Base-by-base conservation (phyloP, 1,140 invertebrate species). In the Limonius californicus region DNA sequence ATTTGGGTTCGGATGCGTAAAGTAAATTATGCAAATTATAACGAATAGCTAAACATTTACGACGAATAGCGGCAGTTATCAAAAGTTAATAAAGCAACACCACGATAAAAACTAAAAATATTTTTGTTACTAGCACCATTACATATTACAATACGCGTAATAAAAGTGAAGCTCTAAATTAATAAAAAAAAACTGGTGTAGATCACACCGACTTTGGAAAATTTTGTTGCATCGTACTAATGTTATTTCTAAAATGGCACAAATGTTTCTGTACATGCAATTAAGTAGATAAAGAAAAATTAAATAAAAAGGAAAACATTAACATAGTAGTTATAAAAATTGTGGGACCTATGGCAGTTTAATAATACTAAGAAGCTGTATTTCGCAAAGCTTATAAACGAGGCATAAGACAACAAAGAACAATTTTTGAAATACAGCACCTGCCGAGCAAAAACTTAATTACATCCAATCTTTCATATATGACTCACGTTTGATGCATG, bases 311-410 rank as follows among this genome's bases (percentile, higher is more conserved):
- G n/a, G n/a, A 69, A 64, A 60, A 64, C 69, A 72, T 65, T 67
- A 68, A 63, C 47, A 62, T 57, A 61, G n/a, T n/a, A n/a, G 16
- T 15, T 60, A 21, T 54, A 61, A 69, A 70, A 16, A 60, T 12
- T 53, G 57, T 30, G 18, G 23, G 45, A 43, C 64, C 67, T 58
- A 72, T 74, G 72, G 72, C 72, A 74, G 72, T 72, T 68, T 60
- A 67, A 64, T 61, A 59, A 58, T 59, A 63, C 55, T 58, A 57
- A 63, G n/a, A 4, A 27, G 23, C 55, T 54, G 62, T 70, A 69
- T 67, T 65, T 56, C 62, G 58, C 56, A 35, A 35, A 35, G 32
- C 12, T 18, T 45, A 15, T 6, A 63, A 68, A 57, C n/a, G n/a
- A n/a, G n/a, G n/a, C n/a, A n/a, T n/a, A n/a, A n/a, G n/a, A n/a